phyloP scores from a whole-genome alignment of 2,113 vertebrate genomes.

The Columba janthina region DNA sequence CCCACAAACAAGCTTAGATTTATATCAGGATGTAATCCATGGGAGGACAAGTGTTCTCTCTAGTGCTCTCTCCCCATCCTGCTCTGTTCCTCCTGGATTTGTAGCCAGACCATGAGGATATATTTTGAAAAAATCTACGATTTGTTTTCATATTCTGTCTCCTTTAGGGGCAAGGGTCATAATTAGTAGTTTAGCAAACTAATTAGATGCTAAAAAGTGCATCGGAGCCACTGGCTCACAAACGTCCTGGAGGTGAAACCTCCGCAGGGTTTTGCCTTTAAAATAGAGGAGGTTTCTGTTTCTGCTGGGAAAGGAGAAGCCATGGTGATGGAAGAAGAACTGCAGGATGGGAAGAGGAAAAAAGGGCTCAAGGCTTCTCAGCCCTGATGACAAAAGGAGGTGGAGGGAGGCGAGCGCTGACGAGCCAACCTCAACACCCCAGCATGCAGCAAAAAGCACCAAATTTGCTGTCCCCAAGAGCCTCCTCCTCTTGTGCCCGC shows the following conservation, averaged over 20 bases:
- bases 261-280: neutral
- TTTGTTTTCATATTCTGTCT: neutral
- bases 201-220: neutral
- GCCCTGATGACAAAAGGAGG: neutral
- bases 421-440: neutral
- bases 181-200: neutral
- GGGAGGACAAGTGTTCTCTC: neutral
- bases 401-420: neutral
- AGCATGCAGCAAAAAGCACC: neutral
- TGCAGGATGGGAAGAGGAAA: neutral
- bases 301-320: neutral
- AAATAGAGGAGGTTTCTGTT: neutral
- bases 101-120: rapidly evolving
- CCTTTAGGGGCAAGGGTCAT: neutral
- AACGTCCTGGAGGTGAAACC: neutral
- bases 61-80: neutral
- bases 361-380: neutral
- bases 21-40: neutral
- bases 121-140: neutral
- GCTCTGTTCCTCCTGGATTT: neutral
- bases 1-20: neutral
- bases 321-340: neutral
- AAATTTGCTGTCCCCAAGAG: neutral
- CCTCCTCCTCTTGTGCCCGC: rapidly evolving
- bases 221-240: neutral